Base-by-base conservation (phyloP, 1,140 invertebrate genomes). In the Stratiolaelaps scimitus region DNA sequence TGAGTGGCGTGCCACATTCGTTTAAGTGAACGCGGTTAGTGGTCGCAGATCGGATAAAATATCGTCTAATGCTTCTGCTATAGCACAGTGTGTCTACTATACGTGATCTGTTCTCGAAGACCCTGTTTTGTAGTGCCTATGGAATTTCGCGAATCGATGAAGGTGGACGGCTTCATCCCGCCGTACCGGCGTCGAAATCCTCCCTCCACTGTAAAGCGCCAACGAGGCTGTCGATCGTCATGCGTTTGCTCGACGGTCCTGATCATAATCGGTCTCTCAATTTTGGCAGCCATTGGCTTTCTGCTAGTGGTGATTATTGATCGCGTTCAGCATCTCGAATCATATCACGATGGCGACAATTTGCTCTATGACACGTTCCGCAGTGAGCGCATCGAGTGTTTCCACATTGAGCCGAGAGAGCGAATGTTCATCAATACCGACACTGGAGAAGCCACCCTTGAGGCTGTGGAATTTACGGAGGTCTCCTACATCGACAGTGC, bases 321-420 rank as follows among this genome's bases (percentile, higher is more conserved):
- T 10, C 53, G 53, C 15, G 34, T 60, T 20, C 53, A 26, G 2
- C 34, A 20, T 15, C 17, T 60, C 4, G 53, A 10, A 19, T 60
- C 53, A 1, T 34, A 34, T n/a, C 53, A 29, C 53, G 53, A 17
- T 5, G 26, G 26, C 53, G 17, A 60, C 53, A 60, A 26, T 15
- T 26, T 34, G 15, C 53, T 34, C n/a, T 60, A 20, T 23, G 15
- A 29, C 15, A 34, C 17, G 53, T 60, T 60, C 53, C 53, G 53
- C 17, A 26, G 53, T 20, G 34, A 60, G 20, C 53, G 34, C 53
- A 34, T 60, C 53, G 53, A 60, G 53, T 60, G 53, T 26, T 60
- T 60, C 10, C 15, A 29, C 15, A 60, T 34, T 17, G 53, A 29
- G 2, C 53, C 53, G 2, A 60, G 53, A n/a, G 53, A 26, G 13